Evolutionary conservation across 1,140 invertebrate species (phyloP), one percentile per base, ranked within the genome.

Genomic region (Pogonus chalceus): DNA sequence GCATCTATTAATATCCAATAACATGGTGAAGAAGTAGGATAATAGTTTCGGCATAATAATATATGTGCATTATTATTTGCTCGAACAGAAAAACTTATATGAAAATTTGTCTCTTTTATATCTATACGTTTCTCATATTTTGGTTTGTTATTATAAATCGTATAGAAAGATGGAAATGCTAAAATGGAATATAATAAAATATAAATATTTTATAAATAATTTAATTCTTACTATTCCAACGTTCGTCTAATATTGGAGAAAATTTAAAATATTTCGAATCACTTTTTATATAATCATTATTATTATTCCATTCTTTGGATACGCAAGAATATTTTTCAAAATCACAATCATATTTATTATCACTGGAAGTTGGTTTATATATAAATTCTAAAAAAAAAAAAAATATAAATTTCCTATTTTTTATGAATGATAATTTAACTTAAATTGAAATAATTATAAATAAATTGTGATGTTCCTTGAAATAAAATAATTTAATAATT

Each of bases 1-100:
- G 37, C 37, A 43, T 43, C 37, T 12, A 43, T 43, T 4, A 43
- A 4, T 43, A 43, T 43, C 37, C 37, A 43, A 18, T 43, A 43
- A 43, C 37, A 43, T 18, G 7, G 7, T 10, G 37, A 7, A 12
- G 9, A 4, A 43, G 9, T 12, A 18, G 37, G 37, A 12, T 18
- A 9, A 16, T 43, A 18, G 9, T 9, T 4, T 7, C 3, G 3
- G 18, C 37, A 43, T 18, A 43, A 18, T 4, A 43, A 18, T 12
- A 43, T 12, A 12, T 43, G 37, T 43, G 18, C 37, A 43, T 43
- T 16, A 12, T 16, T 43, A 3, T 3, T 12, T 9, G 37, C 4
- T 18, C 37, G 9, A 7, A 43, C 37, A 12, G 37, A 43, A 9
- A 43, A 9, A 43, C 37, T 43, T 10, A 43, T 43, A 18, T 43